A percentile compares a stretch with the other conserved stretches of the same genome.
Conservation (phyloP, 2,888 invertebrate genomes). For the Epistrophella euchroma region DNA sequence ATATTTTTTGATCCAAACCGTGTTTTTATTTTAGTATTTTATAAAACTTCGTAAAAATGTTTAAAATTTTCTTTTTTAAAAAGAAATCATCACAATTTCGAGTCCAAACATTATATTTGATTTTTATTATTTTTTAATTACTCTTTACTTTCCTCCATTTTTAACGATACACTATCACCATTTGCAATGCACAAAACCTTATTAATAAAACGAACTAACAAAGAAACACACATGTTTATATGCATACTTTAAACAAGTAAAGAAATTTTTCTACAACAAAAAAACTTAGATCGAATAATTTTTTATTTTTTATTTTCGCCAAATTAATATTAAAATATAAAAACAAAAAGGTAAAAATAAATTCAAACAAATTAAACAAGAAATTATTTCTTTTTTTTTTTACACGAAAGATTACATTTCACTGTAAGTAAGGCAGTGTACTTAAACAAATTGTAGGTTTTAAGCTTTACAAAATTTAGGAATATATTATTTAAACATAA, state of each 20-base stretch:
- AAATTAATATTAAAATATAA: constrained; percentile 52
- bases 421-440: constrained; percentile 40
- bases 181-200: constrained; percentile 59
- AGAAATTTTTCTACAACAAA: constrained; percentile 71
- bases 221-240: constrained; percentile 38
- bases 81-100: constrained; percentile 75
- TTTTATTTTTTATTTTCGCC: constrained; percentile 42
- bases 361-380: constrained; percentile 47
- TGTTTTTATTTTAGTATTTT: constrained; percentile 26
- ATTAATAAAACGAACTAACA: constrained; percentile 61
- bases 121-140: constrained; percentile 23
- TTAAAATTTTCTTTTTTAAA: constrained; percentile 67
- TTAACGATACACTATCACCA: constrained; percentile 68
- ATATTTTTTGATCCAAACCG: constrained; percentile 39
- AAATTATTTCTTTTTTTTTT: constrained; percentile 5
- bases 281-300: constrained; percentile 47
- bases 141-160: constrained; percentile 29
- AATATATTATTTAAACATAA: constrained; percentile 28
- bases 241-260: constrained; percentile 64
- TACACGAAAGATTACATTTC: constrained; percentile 50
- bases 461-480: constrained; percentile 43
- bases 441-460: constrained; percentile 28
- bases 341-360: constrained; percentile 46
- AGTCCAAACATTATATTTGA: constrained; percentile 59
- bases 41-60: constrained; percentile 72